A percentile compares a stretch with the other conserved stretches of the same genome.
Conservation (phyloP, 2,888 invertebrate genomes). For the Eilema griseolum region DNA sequence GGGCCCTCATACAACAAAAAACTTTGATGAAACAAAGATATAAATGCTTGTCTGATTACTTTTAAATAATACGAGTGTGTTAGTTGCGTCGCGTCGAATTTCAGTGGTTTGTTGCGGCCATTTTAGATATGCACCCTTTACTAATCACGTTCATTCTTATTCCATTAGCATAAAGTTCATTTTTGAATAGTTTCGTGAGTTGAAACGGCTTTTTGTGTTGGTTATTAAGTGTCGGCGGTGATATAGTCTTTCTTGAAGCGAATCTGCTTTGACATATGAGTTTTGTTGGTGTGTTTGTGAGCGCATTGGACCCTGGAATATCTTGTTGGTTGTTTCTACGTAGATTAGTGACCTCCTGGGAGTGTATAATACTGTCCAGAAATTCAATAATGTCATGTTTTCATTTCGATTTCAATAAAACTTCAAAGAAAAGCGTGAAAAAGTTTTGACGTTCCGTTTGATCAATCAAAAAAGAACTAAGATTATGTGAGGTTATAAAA, state of each 20-base stretch:
- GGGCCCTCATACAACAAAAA: background rate
- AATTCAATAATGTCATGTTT: background rate
- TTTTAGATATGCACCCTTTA: background rate
- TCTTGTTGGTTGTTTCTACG: slow-evolving; percentile 32
- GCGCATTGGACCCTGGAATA: slow-evolving; percentile 35
- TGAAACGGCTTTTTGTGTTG: slow-evolving; percentile 3
- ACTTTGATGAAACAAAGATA: background rate
- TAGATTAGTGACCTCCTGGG: slow-evolving; percentile 17
- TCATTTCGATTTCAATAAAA: background rate
- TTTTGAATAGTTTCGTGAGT: slow-evolving; percentile 14
- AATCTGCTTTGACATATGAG: slow-evolving; percentile 66
- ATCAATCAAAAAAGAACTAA: too few species aligned
- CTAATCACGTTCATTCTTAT: slow-evolving; percentile 6
- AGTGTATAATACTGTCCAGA: background rate
- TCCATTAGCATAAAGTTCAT: background rate
- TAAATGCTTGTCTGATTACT: slow-evolving; percentile 10
- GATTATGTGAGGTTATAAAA: too few species aligned
- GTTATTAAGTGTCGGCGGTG: slow-evolving; percentile 60
- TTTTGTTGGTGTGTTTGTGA: slow-evolving; percentile 44
- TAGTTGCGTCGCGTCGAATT: slow-evolving; percentile 61
- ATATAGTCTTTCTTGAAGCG: slow-evolving; percentile 65
- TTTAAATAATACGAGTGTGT: slow-evolving; percentile 43
- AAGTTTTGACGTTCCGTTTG: background rate
- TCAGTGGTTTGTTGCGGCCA: slow-evolving; percentile 68
- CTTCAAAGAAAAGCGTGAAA: background rate